These are phyloP conservation scores for Lophotriccus pileatus DNA, from an alignment of 2,797 vertebrate species.

Conservation along the genomic window DNA sequence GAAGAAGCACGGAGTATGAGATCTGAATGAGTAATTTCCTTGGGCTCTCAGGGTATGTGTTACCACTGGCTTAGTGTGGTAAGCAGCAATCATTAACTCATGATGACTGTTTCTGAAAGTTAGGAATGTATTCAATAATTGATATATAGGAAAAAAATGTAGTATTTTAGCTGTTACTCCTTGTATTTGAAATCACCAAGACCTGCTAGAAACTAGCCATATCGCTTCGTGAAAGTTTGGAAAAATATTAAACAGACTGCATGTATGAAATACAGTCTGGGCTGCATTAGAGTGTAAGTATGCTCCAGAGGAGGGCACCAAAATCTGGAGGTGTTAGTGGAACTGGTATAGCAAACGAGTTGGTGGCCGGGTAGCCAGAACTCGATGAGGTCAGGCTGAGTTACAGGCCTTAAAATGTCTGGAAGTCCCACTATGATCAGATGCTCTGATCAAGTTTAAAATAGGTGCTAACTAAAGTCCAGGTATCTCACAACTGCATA, in stretches of 20 bases:
- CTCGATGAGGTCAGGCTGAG: accelerated
- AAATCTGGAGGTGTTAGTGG: background rate
- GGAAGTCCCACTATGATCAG: background rate
- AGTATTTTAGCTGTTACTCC: background rate
- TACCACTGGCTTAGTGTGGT: background rate
- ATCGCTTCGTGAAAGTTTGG: background rate
- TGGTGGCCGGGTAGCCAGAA: background rate
- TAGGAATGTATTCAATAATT: background rate
- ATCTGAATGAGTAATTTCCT: constrained; percentile 59
- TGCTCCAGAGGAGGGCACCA: background rate
- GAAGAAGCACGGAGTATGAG: background rate
- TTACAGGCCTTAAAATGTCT: background rate
- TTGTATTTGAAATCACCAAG: background rate
- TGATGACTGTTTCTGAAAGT: background rate
- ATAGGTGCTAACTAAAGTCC: accelerated
- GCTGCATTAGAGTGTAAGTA: background rate
- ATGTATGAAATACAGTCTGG: background rate
- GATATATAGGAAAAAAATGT: background rate
- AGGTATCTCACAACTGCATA: background rate
- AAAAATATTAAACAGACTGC: background rate
- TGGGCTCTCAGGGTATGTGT: background rate
- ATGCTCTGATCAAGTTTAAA: background rate
- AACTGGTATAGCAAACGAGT: background rate
- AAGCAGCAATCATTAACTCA: background rate
- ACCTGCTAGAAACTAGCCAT: background rate